Base-by-base conservation (phyloP, 2,888 invertebrate genomes). In the Anarsia innoxiella region DNA sequence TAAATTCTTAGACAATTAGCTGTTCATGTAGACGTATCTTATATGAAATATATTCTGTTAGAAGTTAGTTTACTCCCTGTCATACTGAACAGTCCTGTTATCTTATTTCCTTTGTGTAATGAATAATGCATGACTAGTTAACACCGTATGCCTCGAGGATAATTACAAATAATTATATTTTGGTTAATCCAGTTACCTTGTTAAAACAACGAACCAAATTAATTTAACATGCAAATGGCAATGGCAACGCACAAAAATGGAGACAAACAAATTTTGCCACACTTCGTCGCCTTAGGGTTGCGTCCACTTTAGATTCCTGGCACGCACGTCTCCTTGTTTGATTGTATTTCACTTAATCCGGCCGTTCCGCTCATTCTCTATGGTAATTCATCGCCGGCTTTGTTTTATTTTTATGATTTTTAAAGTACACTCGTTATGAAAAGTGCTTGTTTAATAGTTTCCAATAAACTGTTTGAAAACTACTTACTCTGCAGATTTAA, bases 341-440 rank as follows among this genome's bases (percentile, higher is more conserved):
- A 76, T 72, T 74, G 68, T 74, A 75, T 80, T 82, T 78, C 72
- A 79, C 77, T 77, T 75, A 77, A 78, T 71, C 68, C 78, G 63
- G 66, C 59, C 72, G 75, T 79, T 80, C 74, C 78, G 76, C 78
- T 80, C 70, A 72, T 75, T 76, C 66, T 72, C 67, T 76, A 80
- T 78, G 78, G 73, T 79, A 80, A 82, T 82, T 82, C 70, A 69
- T 73, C 60, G 71, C 52, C 53, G 59, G 68, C 65, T 75, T 78
- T 80, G 76, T 80, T 82, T 83, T 80, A 75, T 76, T 76, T 71
- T 69, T 55, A 59, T 52, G 11, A 25, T 14, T 12, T 12, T 37
- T 23, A 15, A 25, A 25, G 23, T 13, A 31, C 25, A 14, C 1
- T 31, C 31, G 15, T 8, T 13, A n/a, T 8, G 9, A 37, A 23